Evolutionary conservation across 2,888 invertebrate genomes (phyloP), one percentile per base, ranked within the genome.

Genomic region (Protodeltote pygarga): DNA sequence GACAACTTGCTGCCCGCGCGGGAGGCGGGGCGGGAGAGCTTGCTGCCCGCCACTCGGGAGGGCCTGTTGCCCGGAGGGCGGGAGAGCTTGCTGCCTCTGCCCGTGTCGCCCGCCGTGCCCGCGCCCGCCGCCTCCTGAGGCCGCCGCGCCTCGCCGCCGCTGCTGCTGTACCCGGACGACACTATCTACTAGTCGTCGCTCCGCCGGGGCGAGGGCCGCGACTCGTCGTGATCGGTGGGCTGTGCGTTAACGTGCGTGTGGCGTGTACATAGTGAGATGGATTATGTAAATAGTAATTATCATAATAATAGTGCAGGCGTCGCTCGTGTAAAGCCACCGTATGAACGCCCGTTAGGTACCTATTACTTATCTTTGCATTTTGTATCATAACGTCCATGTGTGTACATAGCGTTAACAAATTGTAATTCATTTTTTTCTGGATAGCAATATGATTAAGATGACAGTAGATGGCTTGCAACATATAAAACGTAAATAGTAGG

Each of bases 111-210:
- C 21, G 27, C 15, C 16, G 34, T 25, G 2, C 45, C 45, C 27
- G 54, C 65, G 50, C 68, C 71, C 59, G 55, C 33, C 27, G 44
- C 52, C 52, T 93, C 94, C 79, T 78, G 77, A 79, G 93, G 93
- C 94, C 87, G 20, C 4, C 93, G 85, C 61, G 41, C 47, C 60
- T 54, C 63, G 53, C 62, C 74, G 49, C 66, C 68, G 66, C 72
- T 74, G 50, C 70, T 77, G 65, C 88, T 89, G 34, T 89, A 85
- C 79, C 84, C 77, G 58, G 90, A 90, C 78, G 85, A 85, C 77
- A 84, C 84, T 57, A 76, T 90, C 48, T 91, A 91, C 82, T 90
- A 87, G 78, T 67, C 68, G 55, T 34, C 52, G 54, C 59, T 53
- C 58, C 46, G 50, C 39, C 31, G 40, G 10, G 15, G 11, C 31